These are phyloP conservation scores for Bradypodion pumilum DNA, from an alignment of 2,797 vertebrate genomes.

Conservation along the genomic window DNA sequence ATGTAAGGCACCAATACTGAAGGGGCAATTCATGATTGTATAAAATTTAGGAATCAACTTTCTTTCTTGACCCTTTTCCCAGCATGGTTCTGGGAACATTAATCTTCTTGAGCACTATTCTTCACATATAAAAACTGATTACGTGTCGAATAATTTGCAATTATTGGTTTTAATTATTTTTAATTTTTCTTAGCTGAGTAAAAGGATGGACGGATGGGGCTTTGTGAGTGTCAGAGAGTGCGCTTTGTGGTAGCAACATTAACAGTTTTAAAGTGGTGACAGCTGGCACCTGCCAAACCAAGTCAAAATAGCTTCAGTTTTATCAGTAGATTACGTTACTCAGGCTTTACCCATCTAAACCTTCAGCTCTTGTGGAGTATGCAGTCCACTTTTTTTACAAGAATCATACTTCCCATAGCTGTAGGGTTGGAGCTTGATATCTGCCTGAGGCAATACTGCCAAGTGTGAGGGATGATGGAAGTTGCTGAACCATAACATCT, in stretches of 20 bases:
- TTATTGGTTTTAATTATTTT: constrained; percentile 6
- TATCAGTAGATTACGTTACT: constrained; percentile 14
- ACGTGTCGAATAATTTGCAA: constrained; percentile 11
- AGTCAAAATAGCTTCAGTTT: not conserved
- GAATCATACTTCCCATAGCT: not conserved
- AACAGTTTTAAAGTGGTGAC: constrained; percentile 10
- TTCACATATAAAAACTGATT: constrained; percentile 8
- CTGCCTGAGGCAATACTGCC: not conserved
- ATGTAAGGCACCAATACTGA: not conserved
- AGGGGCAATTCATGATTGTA: not conserved
- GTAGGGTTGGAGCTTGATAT: not conserved
- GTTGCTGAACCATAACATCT: not conserved
- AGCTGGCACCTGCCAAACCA: not conserved
- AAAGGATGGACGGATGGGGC: not conserved
- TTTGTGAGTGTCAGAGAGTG: not conserved
- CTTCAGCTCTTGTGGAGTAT: constrained; percentile 20
- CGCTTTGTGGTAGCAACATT: constrained; percentile 34
- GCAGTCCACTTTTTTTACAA: constrained; percentile 19
- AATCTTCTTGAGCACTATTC: not conserved
- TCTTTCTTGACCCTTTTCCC: not conserved
- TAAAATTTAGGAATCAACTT: not conserved
- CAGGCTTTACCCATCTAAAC: rapidly evolving
- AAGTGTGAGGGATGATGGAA: not conserved
- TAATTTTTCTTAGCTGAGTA: not conserved
- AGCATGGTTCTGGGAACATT: not conserved